Evolutionary conservation across 1,140 invertebrate species (phyloP), one percentile per base, ranked within the genome.

Genomic region (Chironomus tepperi): DNA sequence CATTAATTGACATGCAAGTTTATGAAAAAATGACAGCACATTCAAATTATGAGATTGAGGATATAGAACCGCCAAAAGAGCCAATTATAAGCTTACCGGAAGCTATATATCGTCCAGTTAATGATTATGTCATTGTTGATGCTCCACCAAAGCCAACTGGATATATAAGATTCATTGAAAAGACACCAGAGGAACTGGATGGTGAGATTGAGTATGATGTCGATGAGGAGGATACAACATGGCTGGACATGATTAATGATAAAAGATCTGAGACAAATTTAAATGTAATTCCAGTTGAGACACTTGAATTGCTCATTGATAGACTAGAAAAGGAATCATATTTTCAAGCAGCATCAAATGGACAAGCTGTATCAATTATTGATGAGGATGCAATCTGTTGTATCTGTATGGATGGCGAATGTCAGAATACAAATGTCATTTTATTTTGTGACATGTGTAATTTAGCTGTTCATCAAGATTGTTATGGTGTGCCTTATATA

Each of bases 311-410:
- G 2, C 83, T 98, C 7, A 98, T 98, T 95, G 97, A 99, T 84
- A 87, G 96, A 75, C 84, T 99, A 76, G 97, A 99, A 81, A 99
- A 98, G 82, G 96, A 98, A 83, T 98, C 95, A 1, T 97, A 96
- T 83, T 98, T 98, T 83, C 94, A 95, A 79, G 79, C 80, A 34
- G 83, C 84, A 19, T 84, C 84, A 74, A 85, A 84, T 75, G 84
- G 84, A 76, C 91, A 94, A 76, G 87, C 88, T 70, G 87, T 88
- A 47, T 85, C 89, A 3, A 90, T 93, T 9, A 94, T 97, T 15
- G 96, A 98, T 81, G 96, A 98, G 80, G 97, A 99, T 86, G 97
- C 97, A 12, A 96, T 99, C 0, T 99, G 98, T 82, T 98, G 94
- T 80, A 98, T 99, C 77, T 94, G 92, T 78, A 91, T 93, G 88